A percentile compares a stretch with the other conserved stretches of the same genome.
These are phyloP conservation scores for Epizoanthus rinbou DNA, from an alignment of 92 coral and sea anemone species.

Conservation along the genomic window DNA sequence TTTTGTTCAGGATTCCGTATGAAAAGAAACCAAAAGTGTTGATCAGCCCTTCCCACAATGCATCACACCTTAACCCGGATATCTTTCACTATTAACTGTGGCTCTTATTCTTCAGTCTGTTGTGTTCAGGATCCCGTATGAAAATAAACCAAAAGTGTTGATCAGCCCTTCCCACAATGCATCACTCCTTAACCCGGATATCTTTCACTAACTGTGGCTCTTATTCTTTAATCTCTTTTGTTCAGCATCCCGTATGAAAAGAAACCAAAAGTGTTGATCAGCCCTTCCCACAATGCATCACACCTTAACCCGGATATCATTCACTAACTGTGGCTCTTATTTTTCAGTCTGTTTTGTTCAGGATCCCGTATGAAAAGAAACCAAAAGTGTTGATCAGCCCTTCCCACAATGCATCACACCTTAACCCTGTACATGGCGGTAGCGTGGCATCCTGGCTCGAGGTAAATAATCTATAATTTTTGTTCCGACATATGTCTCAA, in stretches of 20 bases:
- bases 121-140: conserved; percentile 34
- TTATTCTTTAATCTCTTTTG: neutral
- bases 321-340: no score
- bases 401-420: conserved; percentile 31
- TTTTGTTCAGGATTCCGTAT: conserved; percentile 22
- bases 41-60: conserved; percentile 5
- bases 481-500: no score
- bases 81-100: neutral
- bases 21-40: conserved; percentile 20
- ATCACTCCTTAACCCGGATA: conserved; percentile 22
- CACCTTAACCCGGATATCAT: conserved; percentile 14
- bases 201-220: no score
- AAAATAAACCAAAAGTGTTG: conserved; percentile 15
- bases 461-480: neutral
- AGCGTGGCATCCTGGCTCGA: conserved; percentile 45
- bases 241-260: conserved; percentile 26
- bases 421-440: conserved; percentile 29
- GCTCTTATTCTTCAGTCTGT: neutral
- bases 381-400: conserved; percentile 33
- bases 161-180: conserved; percentile 42
- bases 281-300: conserved; percentile 39
- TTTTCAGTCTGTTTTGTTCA: conserved; percentile 14
- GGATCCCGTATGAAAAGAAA: conserved; percentile 16
- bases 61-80: no score
- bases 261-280: conserved; percentile 23